These are phyloP conservation scores for Drosophila guanche DNA, from an alignment of 1,140 invertebrate genomes.

Conservation along the genomic window DNA sequence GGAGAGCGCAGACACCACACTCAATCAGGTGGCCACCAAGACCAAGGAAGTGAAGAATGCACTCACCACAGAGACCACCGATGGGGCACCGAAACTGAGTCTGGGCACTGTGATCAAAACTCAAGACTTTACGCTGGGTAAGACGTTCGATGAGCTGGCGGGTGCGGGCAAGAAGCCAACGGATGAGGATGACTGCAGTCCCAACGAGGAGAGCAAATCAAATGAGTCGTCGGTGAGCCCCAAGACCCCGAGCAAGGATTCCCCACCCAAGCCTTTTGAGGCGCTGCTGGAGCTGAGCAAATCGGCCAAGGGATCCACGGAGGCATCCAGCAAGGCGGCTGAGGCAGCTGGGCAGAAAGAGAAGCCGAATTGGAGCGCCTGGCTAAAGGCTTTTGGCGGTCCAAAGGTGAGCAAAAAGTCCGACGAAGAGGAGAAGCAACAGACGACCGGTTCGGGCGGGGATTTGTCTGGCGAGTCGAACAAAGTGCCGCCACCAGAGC, in stretches of 20 bases:
- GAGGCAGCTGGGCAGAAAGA: constrained; percentile 83
- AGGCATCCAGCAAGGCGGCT: constrained; percentile 6
- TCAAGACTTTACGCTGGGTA: constrained; percentile 86
- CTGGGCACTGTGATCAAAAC: constrained; percentile 91
- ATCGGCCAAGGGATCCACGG: background rate
- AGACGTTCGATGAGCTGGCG: constrained; percentile 85
- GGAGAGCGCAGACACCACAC: constrained; percentile 57
- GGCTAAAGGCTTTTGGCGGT: constrained; percentile 95
- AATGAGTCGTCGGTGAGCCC: constrained; percentile 24
- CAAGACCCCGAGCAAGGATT: constrained; percentile 39
- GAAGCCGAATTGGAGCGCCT: constrained; percentile 93
- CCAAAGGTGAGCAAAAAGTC: constrained; percentile 86
- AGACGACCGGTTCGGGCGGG: background rate
- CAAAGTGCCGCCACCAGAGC: constrained; percentile 52
- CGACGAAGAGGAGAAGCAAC: constrained; percentile 81
- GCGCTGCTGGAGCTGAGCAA: constrained; percentile 65
- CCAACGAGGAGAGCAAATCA: constrained; percentile 63
- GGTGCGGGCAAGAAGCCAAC: constrained; percentile 73
- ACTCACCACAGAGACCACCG: constrained; percentile 85
- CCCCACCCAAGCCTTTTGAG: constrained; percentile 57
- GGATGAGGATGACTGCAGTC: constrained; percentile 25
- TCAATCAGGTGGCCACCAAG: constrained; percentile 81
- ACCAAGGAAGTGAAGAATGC: constrained; percentile 85
- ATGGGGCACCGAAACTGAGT: constrained; percentile 90
- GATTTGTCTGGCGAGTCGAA: constrained; percentile 31